Evolutionary conservation across 2,113 vertebrate species (phyloP).

Genomic region (Tragelaphus scriptus): DNA sequence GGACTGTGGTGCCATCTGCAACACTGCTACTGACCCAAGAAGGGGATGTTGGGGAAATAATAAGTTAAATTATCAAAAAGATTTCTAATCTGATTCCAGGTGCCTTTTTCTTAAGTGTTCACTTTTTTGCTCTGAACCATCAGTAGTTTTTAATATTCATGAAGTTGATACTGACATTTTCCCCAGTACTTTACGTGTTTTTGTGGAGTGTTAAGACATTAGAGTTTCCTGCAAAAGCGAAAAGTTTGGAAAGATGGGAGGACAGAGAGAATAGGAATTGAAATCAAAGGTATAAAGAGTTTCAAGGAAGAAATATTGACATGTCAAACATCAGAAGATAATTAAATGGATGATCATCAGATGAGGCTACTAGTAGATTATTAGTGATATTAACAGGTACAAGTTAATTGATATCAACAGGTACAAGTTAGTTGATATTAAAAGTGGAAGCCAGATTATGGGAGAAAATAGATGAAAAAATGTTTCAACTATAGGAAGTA

Average conservation of each 20-base stretch:
- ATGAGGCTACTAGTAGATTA: not conserved
- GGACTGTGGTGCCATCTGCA: not conserved
- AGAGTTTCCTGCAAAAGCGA: not conserved
- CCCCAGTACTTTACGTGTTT: not conserved
- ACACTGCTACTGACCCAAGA: not conserved
- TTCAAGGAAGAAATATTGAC: not conserved
- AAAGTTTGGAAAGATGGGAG: not conserved
- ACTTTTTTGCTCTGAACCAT: not conserved
- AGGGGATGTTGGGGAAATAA: not conserved
- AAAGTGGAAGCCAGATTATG: not conserved
- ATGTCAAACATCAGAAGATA: not conserved
- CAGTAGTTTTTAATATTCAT: not conserved
- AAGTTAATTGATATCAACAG: no score
- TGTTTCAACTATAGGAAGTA: not conserved
- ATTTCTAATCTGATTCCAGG: not conserved
- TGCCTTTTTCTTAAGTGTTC: not conserved
- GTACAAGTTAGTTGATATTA: not conserved
- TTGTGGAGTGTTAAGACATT: not conserved
- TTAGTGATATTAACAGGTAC: not conserved
- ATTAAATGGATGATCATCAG: not conserved
- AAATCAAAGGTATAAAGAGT: not conserved
- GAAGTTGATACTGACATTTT: not conserved
- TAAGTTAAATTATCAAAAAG: not conserved
- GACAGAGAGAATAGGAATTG: not conserved
- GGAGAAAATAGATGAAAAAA: not conserved